Evolutionary conservation across 1,140 invertebrate species (phyloP).

Genomic region (Zaprionus gabonicus): DNA sequence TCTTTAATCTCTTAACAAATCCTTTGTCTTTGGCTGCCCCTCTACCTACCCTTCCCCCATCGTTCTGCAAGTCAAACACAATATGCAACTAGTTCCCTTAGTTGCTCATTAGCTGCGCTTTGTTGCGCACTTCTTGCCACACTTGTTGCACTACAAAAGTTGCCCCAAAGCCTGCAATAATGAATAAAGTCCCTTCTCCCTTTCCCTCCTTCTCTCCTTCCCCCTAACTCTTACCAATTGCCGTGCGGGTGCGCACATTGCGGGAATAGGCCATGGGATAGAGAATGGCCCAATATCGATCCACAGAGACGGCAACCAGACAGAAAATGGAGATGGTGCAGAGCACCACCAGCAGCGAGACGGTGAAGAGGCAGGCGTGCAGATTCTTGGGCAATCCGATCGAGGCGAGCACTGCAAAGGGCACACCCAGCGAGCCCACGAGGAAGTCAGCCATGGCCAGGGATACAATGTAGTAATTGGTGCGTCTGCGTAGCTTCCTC

Average conservation of each 20-base stretch:
- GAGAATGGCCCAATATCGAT: conserved; percentile 96
- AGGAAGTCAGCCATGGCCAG: conserved; percentile 94
- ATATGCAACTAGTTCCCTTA: conserved; percentile 17
- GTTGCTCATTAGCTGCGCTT: conserved; percentile 31
- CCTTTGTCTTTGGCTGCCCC: conserved; percentile 2
- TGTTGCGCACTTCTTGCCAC: conserved; percentile 7
- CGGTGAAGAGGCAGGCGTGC: conserved; percentile 93
- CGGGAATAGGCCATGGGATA: conserved; percentile 95
- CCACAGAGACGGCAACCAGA: conserved; percentile 94
- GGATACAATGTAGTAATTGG: conserved; percentile 96
- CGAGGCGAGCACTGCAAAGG: conserved; percentile 91
- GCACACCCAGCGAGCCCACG: conserved; percentile 91
- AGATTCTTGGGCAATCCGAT: conserved; percentile 91
- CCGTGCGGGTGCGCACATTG: conserved; percentile 92
- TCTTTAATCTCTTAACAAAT: background rate
- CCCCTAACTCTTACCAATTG: conserved; percentile 90
- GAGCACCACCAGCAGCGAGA: conserved; percentile 93
- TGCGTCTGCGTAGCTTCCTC: conserved; percentile 90
- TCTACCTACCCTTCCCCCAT: background rate
- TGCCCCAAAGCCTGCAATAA: conserved; percentile 15
- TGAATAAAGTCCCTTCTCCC: background rate
- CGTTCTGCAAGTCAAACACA: conserved; percentile 66
- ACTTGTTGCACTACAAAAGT: conserved; percentile 38
- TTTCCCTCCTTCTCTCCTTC: too few relatives aligned
- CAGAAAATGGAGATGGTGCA: conserved; percentile 97